Evolutionary conservation across 2,113 vertebrate genomes (phyloP), one percentile per base, ranked within the genome.

Genomic region (Sinocyclocheilus grahami): DNA sequence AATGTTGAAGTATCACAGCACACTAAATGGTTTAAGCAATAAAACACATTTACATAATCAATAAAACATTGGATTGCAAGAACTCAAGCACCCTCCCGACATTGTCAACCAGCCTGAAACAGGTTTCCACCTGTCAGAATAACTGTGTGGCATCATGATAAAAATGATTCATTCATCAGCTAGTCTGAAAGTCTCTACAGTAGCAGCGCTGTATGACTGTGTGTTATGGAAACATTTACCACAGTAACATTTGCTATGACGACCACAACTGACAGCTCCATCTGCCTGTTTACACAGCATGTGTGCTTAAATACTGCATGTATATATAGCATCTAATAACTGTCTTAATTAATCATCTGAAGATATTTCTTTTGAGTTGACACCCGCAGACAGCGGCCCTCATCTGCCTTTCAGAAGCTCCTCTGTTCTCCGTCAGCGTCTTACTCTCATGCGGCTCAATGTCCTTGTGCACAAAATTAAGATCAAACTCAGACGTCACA

Each of bases 401-500:
- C 78, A 60, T 82, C 72, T 13, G 77, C 53, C 67, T 74, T 39
- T 60, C 30, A 48, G 27, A 74, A 30, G 51, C 55, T 78, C n/a
- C 75, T 48, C 39, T 48, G 72, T 65, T 65, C 24, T 65, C n/a
- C 63, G 22, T 55, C 11, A 55, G 7, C 53, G 5, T 30, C 27
- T 55, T 33, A 55, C 46, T 30, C 48, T 55, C 24, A 30, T 78
- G 53, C 16, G 10, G 22, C 39, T 18, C 13, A 65, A 48, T 24
- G 79, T 65, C 79, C 65, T 27, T 67, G 48, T 10, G 37, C 16
- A 18, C 58, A 51, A 37, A 82, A 48, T 33, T 4, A 53, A 20
- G 24, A 82, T 89, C 87, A 83, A 89, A 82, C 82, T 69, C 60
- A 55, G 62, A 67, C 79, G 9, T 82, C 79, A 82, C 79, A 81